Conservation (phyloP, 1,140 invertebrate species). For the Brachionus asplanchnoidis region DNA sequence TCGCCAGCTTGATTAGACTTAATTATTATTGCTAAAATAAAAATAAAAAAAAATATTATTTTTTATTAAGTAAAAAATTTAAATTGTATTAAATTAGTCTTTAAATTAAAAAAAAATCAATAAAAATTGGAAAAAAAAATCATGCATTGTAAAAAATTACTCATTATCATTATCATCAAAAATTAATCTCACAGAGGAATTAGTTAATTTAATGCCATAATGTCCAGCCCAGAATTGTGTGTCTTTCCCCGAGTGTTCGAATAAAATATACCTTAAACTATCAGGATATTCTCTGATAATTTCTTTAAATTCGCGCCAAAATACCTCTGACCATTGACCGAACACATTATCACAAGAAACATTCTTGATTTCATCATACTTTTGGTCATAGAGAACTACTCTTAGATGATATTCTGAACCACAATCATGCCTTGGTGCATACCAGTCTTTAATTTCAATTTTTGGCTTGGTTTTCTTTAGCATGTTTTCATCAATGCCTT, state of each 20-base stretch:
- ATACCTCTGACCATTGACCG: slow-evolving; percentile 45
- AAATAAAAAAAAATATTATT: not conserved
- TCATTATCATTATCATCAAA: not conserved
- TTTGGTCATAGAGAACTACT: slow-evolving; percentile 43
- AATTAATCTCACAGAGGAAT: slow-evolving; percentile 56
- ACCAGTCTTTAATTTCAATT: slow-evolving; percentile 48
- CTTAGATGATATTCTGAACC: slow-evolving; percentile 44
- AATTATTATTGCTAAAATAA: too few relatives aligned
- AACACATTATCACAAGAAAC: slow-evolving; percentile 38
- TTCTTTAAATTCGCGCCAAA: slow-evolving; percentile 43
- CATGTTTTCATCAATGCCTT: slow-evolving; percentile 52
- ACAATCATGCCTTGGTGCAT: slow-evolving; percentile 46
- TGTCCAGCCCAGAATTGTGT: slow-evolving; percentile 64
- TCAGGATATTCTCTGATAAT: slow-evolving; percentile 47
- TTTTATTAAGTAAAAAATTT: not conserved
- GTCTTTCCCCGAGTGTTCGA: slow-evolving; percentile 60
- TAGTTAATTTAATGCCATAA: slow-evolving; percentile 68
- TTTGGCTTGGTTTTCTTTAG: slow-evolving; percentile 53
- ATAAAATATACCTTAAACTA: slow-evolving; percentile 51
- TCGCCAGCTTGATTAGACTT: too few relatives aligned
- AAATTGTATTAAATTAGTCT: not conserved
- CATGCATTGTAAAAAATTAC: not conserved
- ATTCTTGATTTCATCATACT: slow-evolving; percentile 20
- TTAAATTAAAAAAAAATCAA: not conserved
- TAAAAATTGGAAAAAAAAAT: not conserved